Evolutionary conservation across 2,113 vertebrate genomes (phyloP), one percentile per base, ranked within the genome.

Genomic region (Catharus fuscescens): DNA sequence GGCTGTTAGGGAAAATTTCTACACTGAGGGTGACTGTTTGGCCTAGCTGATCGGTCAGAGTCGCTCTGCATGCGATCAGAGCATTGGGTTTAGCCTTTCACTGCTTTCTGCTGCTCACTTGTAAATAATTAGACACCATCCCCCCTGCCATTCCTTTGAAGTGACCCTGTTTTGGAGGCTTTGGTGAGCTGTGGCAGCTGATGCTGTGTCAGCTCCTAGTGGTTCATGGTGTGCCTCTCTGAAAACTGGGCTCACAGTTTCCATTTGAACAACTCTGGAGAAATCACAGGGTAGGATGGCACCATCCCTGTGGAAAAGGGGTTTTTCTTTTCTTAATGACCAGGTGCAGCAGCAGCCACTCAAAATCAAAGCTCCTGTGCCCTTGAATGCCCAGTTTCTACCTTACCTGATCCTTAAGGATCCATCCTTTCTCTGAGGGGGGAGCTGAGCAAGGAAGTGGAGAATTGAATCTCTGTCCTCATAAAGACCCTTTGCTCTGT

Each of bases 261-360:
- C 25, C 20, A 18, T 77, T 52, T 40, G 69, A 57, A 8, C 1
- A 6, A 0, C 50, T 71, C 34, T 31, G 25, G 50, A 36, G n/a
- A 70, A 77, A 32, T 86, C 34, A 14, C 5, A 3, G 62, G 9
- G 6, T 28, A n/a, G 64, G 54, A n/a, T 14, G n/a, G 42, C 18
- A 32, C n/a, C 23, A 13, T 60, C 8, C 14, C 7, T 0, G 0
- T 59, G 38, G 16, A 38, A 66, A 42, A 67, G 23, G 18, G 8
- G 0, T 11, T 65, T 90, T 71, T 36, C 17, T 20, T 64, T 71
- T 57, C 32, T 62, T 34, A 17, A 0, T 60, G 61, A 23, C 7
- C 44, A 66, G 4, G 2, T 38, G 9, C 12, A 38, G 57, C 21
- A 83, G 53, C 31, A 48, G 23, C 17, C 6, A 3, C 56, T 61